Conservation (phyloP, 2,888 invertebrate genomes). For the Asteroscopus sphinx region DNA sequence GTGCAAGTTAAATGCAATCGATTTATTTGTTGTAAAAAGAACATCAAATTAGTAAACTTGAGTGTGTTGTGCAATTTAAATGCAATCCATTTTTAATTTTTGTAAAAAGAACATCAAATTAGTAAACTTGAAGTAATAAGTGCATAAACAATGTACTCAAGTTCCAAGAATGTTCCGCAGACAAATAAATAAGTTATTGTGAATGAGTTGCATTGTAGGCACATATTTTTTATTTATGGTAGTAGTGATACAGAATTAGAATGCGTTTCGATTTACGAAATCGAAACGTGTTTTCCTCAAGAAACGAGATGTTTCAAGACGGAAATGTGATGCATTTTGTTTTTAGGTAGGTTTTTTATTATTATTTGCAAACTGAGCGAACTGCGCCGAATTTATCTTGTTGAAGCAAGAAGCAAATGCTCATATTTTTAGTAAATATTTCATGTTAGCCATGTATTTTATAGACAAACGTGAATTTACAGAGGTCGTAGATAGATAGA, state of each 20-base stretch:
- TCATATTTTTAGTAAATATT: constrained; percentile 14
- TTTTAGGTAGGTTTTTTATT: too few species aligned
- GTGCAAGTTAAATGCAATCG: constrained; percentile 20
- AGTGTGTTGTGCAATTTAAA: not conserved
- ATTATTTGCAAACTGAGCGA: not conserved
- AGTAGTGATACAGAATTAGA: constrained; percentile 3
- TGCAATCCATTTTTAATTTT: constrained; percentile 1
- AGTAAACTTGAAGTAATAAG: not conserved
- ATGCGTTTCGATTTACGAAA: constrained; percentile 9
- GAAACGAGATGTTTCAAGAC: constrained; percentile 2
- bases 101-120: not conserved
- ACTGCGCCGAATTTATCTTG: not conserved
- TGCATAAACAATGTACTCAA: not conserved
- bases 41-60: constrained; percentile 1
- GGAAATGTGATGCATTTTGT: constrained; percentile 4
- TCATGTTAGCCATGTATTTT: constrained; percentile 10
- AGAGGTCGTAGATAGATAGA: too few species aligned
- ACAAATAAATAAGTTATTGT: constrained; percentile 3
- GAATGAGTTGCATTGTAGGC: constrained; percentile 1
- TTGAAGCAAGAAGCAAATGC: constrained; percentile 11
- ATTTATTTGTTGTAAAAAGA: constrained; percentile 1
- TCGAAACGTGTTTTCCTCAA: constrained; percentile 16
- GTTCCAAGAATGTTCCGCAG: not conserved
- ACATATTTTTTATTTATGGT: constrained; percentile 3
- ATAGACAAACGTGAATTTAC: constrained; percentile 3